Conservation (phyloP, 1,140 invertebrate species). For the Drosophila teissieri region DNA sequence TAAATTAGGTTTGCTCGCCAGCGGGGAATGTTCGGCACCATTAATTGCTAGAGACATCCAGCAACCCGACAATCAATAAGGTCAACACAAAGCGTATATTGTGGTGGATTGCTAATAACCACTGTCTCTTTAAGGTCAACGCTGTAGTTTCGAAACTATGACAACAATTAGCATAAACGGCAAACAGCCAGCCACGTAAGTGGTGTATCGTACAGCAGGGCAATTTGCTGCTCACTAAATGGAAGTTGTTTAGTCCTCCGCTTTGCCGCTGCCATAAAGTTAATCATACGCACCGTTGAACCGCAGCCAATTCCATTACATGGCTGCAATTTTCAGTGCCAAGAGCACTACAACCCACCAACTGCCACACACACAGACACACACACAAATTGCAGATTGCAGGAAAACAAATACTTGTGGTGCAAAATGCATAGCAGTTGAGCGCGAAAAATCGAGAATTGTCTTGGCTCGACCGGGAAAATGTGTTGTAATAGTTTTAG, state of each 20-base stretch:
- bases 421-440: conserved; percentile 21
- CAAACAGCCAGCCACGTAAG: conserved; percentile 12
- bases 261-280: conserved; percentile 25
- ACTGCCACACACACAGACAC: not conserved
- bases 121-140: conserved; percentile 8
- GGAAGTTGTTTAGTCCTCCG: conserved; percentile 24
- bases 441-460: conserved; percentile 28
- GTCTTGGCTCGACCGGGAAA: conserved; percentile 46
- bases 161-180: conserved; percentile 43
- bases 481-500: conserved; percentile 40
- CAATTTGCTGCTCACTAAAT: conserved; percentile 21
- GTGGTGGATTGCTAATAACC: conserved; percentile 32
- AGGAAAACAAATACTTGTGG: conserved; percentile 27
- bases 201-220: conserved; percentile 2
- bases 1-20: conserved; percentile 30
- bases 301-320: conserved; percentile 51
- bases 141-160: conserved; percentile 21
- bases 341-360: conserved; percentile 21
- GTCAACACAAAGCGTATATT: conserved; percentile 26
- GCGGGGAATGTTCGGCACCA: conserved; percentile 5
- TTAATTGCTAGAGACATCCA: conserved; percentile 35
- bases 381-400: not conserved
- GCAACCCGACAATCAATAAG: conserved; percentile 37
- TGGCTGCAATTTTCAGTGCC: conserved; percentile 41
- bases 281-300: conserved; percentile 65